A percentile compares a stretch with the other conserved stretches of the same genome.
These are phyloP conservation scores for Neria commutata DNA, from an alignment of 2,888 invertebrate genomes.

Conservation along the genomic window DNA sequence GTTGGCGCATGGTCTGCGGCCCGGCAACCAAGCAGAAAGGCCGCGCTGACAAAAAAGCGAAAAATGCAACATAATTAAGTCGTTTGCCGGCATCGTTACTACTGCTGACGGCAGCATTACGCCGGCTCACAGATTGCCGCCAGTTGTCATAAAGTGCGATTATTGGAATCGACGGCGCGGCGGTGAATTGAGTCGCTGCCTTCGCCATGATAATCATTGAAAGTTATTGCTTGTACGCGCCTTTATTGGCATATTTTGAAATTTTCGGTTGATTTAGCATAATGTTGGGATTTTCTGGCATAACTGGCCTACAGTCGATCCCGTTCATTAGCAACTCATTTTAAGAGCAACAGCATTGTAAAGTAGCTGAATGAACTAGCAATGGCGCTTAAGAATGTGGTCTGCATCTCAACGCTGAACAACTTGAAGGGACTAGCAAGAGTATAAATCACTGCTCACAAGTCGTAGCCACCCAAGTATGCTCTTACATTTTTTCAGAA, in stretches of 20 bases:
- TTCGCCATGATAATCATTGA: background rate
- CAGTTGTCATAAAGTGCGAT: constrained; percentile 1
- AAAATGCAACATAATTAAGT: constrained; percentile 3
- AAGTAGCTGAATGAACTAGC: too few relatives aligned
- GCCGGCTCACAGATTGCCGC: background rate
- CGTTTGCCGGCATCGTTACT: background rate
- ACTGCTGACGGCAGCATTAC: background rate
- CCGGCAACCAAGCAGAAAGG: background rate
- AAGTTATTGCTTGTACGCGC: background rate
- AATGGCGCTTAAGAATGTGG: too few relatives aligned
- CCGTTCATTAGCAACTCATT: too few relatives aligned
- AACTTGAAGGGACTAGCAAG: too few relatives aligned
- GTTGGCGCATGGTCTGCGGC: background rate
- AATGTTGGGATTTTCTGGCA: too few relatives aligned
- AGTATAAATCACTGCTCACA: too few relatives aligned
- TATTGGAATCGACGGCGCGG: background rate
- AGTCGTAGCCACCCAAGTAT: too few relatives aligned
- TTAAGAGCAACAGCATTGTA: too few relatives aligned
- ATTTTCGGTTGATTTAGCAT: background rate
- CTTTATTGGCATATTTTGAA: constrained; percentile 4
- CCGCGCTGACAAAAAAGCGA: background rate
- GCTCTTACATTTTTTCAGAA: too few relatives aligned
- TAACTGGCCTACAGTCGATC: too few relatives aligned
- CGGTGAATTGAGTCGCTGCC: background rate
- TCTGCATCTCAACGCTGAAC: too few relatives aligned